Percentiles rank a stretch among this genome's conserved stretches.
These are phyloP conservation scores for Drosophila bipectinata DNA, from an alignment of 1,140 invertebrate genomes.

Conservation along the genomic window DNA sequence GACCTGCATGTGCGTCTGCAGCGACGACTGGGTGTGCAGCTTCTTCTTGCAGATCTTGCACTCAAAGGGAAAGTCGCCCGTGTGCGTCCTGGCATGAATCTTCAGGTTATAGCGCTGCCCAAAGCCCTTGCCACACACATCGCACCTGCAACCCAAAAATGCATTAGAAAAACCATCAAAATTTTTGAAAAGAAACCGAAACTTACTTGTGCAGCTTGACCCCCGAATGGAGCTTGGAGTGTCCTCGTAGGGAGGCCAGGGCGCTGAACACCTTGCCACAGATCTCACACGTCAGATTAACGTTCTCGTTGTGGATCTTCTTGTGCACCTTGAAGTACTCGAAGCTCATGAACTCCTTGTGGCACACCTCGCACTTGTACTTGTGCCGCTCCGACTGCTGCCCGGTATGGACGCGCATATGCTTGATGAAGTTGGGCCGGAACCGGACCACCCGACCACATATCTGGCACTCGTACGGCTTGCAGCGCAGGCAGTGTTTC, in stretches of 20 bases:
- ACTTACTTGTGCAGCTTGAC: slow-evolving; percentile 82
- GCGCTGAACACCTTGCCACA: slow-evolving; percentile 83
- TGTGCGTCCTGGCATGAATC: slow-evolving; percentile 87
- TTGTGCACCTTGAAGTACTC: slow-evolving; percentile 83
- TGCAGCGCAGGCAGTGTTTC: slow-evolving; percentile 82
- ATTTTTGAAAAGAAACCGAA: neutral
- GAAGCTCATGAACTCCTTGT: slow-evolving; percentile 83
- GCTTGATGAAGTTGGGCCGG: slow-evolving; percentile 81
- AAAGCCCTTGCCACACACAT: slow-evolving; percentile 85
- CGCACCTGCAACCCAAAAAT: slow-evolving; percentile 57
- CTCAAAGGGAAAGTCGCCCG: slow-evolving; percentile 88
- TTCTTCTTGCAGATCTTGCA: slow-evolving; percentile 87
- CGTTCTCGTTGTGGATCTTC: slow-evolving; percentile 83
- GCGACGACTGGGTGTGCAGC: slow-evolving; percentile 79
- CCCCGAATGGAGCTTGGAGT: slow-evolving; percentile 80
- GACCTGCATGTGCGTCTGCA: slow-evolving; percentile 83
- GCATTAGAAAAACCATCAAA: neutral
- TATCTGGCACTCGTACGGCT: slow-evolving; percentile 83
- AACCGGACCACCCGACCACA: slow-evolving; percentile 81
- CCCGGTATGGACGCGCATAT: slow-evolving; percentile 81
- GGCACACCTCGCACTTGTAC: slow-evolving; percentile 84
- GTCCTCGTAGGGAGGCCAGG: slow-evolving; percentile 75
- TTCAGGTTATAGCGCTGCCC: slow-evolving; percentile 85
- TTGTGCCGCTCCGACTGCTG: slow-evolving; percentile 83
- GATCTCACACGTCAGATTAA: slow-evolving; percentile 82